Evolutionary conservation across 1,140 invertebrate species (phyloP).

Genomic region (Protaetia brevitarsis): DNA sequence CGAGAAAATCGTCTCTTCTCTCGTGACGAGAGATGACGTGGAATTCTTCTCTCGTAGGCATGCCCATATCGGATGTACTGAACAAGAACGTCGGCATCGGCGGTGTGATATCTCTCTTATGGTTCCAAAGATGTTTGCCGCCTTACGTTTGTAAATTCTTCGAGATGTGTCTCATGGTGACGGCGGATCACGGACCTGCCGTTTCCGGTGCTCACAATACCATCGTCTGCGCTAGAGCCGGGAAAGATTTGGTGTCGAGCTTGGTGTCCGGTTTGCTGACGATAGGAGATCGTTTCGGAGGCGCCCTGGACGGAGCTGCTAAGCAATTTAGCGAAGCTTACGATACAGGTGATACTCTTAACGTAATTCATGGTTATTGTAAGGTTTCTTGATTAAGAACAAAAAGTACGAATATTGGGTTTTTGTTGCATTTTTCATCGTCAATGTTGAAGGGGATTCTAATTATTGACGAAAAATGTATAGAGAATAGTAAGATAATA

Average conservation of each 20-base stretch:
- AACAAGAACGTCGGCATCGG: conserved; percentile 93
- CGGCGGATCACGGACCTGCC: conserved; percentile 98
- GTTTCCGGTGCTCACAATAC: conserved; percentile 99
- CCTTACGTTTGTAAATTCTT: conserved; percentile 95
- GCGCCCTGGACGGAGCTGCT: conserved; percentile 95
- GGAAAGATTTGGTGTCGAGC: conserved; percentile 97
- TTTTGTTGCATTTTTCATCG: no score
- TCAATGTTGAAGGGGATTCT: no score
- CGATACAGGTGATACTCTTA: conserved; percentile 61
- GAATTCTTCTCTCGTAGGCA: conserved; percentile 45
- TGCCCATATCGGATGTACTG: conserved; percentile 94
- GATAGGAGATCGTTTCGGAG: conserved; percentile 98
- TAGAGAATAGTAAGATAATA: no score
- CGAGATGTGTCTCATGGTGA: conserved; percentile 99
- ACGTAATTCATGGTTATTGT: no score
- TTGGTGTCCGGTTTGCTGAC: conserved; percentile 94
- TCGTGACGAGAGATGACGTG: background rate
- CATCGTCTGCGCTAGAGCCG: conserved; percentile 97
- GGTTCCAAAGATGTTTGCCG: conserved; percentile 97
- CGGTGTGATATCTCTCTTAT: conserved; percentile 93
- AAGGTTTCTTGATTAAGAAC: no score
- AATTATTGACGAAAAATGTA: no score
- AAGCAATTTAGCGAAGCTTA: conserved; percentile 95
- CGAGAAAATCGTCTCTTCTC: background rate
- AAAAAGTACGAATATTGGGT: no score